Base-by-base conservation (phyloP, 2,797 vertebrate species). In the Netta rufina region DNA sequence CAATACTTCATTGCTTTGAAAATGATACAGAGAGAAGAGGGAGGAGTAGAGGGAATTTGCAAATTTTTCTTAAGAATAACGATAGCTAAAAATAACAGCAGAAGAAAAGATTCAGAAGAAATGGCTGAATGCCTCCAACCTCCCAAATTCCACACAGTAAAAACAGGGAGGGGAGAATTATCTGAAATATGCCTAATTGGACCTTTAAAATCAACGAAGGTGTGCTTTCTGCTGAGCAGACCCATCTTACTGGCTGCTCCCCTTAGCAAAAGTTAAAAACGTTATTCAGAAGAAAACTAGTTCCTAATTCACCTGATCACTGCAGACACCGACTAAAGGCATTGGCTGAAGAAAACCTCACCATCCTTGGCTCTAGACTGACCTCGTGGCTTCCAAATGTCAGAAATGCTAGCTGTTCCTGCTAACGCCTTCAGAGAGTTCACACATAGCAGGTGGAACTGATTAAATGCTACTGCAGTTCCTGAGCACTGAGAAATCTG, bases 1-100 rank as follows among this genome's bases (percentile, higher is more conserved):
- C 38, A 71, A 49, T 70, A 39, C 82, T 94, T 90, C 92, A 95
- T 84, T 33, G 33, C 33, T 90, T 88, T 77, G 54, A 71, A 78
- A 91, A 92, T 85, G 70, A 67, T 2, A 56, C 16, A 65, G 22
- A 41, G 32, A 49, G 27, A 85, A 56, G 84, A 78, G 13, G 60
- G 69, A 51, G 56, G 38, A 79, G 24, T 47, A 32, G 72, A 85
- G 33, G 53, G n/a, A 85, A 66, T 70, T 21, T 58, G 8, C 6
- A 57, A 5, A 11, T 43, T 49, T 32, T 69, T 72, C 32, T 82
- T 41, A 88, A 84, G 8, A 88, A 38, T 3, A 74, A 62, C 38
- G 67, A 25, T 3, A 53, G 65, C 69, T 84, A 79, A 89, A 87
- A 84, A 51, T 38, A 83, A n/a, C 38, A 94, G 74, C 71, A 71